These are phyloP conservation scores for Hyaena hyaena DNA, from an alignment of 2,113 vertebrate species.

Conservation along the genomic window DNA sequence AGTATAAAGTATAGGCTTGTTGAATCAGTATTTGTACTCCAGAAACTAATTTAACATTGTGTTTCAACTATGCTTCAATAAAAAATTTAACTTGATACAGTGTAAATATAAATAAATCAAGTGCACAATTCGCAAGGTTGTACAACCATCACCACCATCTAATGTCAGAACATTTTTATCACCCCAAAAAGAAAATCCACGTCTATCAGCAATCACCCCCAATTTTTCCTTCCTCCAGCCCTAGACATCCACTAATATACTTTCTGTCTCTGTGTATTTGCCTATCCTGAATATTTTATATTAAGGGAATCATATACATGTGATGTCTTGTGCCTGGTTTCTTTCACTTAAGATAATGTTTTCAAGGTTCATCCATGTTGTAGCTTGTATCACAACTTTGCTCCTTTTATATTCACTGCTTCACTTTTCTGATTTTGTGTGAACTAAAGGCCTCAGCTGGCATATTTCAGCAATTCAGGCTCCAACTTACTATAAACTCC, in stretches of 20 bases:
- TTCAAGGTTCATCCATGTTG: background rate
- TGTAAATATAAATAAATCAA: background rate
- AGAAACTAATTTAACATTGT: background rate
- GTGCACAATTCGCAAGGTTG: background rate
- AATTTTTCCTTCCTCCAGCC: background rate
- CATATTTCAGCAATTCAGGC: background rate
- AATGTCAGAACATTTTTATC: background rate
- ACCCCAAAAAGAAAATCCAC: background rate
- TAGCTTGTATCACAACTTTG: background rate
- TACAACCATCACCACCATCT: background rate
- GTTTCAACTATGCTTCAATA: background rate
- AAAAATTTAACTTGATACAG: background rate
- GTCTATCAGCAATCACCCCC: background rate
- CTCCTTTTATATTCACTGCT: slow-evolving; percentile 16
- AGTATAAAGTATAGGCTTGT: background rate
- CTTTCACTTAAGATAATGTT: background rate
- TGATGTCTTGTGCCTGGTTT: background rate
- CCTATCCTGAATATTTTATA: background rate
- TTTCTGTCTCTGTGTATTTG: background rate
- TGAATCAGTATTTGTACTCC: background rate
- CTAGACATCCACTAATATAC: background rate
- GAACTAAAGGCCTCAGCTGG: background rate
- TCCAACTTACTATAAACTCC: background rate
- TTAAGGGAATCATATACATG: background rate
- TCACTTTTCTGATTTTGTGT: slow-evolving; percentile 38